phyloP scores from a whole-genome alignment of 2,797 vertebrate genomes.

The Diglossa cyanea region DNA sequence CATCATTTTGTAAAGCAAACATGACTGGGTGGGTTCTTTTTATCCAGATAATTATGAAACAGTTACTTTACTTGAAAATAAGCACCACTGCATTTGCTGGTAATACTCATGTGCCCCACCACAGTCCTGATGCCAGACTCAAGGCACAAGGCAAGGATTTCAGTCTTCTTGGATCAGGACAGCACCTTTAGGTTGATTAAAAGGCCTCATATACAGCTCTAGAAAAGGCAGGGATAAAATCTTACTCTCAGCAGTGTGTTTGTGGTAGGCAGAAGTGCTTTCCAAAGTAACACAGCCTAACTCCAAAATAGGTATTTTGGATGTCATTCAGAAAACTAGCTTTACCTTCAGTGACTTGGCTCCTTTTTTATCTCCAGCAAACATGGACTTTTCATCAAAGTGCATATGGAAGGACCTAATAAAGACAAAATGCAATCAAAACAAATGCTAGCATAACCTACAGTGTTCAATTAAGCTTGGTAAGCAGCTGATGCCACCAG shows the following conservation, averaged over 20 bases:
- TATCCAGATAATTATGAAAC: neutral
- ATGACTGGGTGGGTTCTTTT: neutral
- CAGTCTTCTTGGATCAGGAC: neutral
- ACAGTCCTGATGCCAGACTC: neutral
- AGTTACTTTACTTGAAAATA: neutral
- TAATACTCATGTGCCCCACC: neutral
- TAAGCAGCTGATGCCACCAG: neutral
- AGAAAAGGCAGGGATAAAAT: neutral
- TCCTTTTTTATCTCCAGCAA: conserved; percentile 90
- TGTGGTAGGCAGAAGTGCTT: neutral
- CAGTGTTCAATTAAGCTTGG: neutral
- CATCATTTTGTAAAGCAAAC: neutral
- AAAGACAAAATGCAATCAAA: neutral
- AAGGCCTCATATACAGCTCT: neutral
- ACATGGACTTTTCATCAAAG: conserved; percentile 97
- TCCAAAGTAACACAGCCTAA: neutral
- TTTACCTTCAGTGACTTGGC: conserved; percentile 91
- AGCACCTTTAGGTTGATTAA: neutral
- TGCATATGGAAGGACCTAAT: conserved; percentile 92
- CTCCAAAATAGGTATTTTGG: neutral
- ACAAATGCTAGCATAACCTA: neutral
- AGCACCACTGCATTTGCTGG: neutral
- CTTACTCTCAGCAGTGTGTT: neutral
- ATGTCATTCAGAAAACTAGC: neutral
- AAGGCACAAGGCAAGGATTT: neutral